Evolutionary conservation across 2,888 invertebrate genomes (phyloP).

Genomic region (Syrphus vitripennis): DNA sequence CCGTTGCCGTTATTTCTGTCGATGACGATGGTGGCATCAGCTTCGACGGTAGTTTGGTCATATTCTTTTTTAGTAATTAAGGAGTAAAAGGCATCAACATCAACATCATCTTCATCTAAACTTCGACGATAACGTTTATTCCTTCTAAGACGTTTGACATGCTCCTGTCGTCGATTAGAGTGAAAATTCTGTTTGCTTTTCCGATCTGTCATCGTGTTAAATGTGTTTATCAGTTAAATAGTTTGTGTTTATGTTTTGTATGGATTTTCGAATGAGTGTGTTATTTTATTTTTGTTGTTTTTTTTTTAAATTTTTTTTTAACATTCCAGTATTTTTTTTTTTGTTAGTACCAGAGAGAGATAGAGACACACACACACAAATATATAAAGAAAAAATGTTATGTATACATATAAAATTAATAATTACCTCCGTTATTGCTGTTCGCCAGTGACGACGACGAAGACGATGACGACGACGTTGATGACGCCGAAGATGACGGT

Average conservation of each 20-base stretch:
- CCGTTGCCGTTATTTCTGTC: constrained; percentile 31
- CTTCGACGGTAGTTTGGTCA: constrained; percentile 48
- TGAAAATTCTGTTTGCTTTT: constrained; percentile 44
- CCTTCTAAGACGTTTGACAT: constrained; percentile 51
- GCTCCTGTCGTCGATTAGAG: constrained; percentile 42
- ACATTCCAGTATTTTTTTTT: constrained; percentile 16
- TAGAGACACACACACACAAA: constrained; percentile 24
- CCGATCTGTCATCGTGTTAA: constrained; percentile 50
- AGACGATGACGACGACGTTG: constrained; percentile 84
- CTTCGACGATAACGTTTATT: constrained; percentile 76
- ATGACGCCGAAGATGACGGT: constrained; percentile 80
- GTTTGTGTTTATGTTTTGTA: constrained; percentile 33
- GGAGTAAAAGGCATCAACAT: constrained; percentile 45
- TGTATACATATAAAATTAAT: constrained; percentile 24
- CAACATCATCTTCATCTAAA: constrained; percentile 73
- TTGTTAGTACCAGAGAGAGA: constrained; percentile 54
- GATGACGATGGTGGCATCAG: constrained; percentile 15
- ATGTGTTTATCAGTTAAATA: constrained; percentile 57
- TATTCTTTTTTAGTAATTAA: constrained; percentile 60
- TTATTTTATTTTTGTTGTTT: constrained; percentile 10
- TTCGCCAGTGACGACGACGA: constrained; percentile 84
- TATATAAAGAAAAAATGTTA: neutral
- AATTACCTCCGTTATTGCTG: constrained; percentile 68
- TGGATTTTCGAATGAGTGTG: constrained; percentile 29
- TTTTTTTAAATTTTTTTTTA: neutral